Percentiles rank a stretch among this genome's conserved stretches.
Evolutionary conservation across 2,888 invertebrate species (phyloP).

Genomic region (Rotaria magnacalcarata): DNA sequence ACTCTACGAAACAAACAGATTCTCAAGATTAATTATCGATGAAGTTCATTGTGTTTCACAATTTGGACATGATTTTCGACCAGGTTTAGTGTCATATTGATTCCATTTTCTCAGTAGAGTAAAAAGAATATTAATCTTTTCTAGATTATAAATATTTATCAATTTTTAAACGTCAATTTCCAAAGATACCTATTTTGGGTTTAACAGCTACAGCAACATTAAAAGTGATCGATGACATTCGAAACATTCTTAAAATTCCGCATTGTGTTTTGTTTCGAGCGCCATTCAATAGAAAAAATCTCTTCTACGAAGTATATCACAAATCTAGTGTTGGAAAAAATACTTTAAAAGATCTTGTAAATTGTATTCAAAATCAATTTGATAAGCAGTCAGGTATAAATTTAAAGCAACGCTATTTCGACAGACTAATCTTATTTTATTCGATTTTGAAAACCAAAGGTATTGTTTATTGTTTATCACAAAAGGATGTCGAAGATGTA

Average conservation of each 20-base stretch:
- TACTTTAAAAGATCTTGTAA: slow-evolving; percentile 66
- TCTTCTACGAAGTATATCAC: slow-evolving; percentile 72
- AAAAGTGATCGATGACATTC: slow-evolving; percentile 76
- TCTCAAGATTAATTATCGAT: slow-evolving; percentile 81
- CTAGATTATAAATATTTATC: slow-evolving; percentile 75
- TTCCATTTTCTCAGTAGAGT: no score
- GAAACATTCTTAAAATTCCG: slow-evolving; percentile 76
- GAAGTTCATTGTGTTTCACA: slow-evolving; percentile 88
- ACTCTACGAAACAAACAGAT: slow-evolving; percentile 68
- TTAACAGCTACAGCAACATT: slow-evolving; percentile 84
- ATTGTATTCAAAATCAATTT: slow-evolving; percentile 69
- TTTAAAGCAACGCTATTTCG: no score
- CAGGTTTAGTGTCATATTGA: background rate
- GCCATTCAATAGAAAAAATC: slow-evolving; percentile 80
- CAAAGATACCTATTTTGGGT: slow-evolving; percentile 75
- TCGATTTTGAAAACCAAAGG: slow-evolving; percentile 61
- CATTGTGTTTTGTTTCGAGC: slow-evolving; percentile 75
- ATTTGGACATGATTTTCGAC: slow-evolving; percentile 88
- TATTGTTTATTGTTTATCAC: slow-evolving; percentile 83
- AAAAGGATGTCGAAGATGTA: slow-evolving; percentile 76
- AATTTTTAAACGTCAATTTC: slow-evolving; percentile 71
- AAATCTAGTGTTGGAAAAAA: slow-evolving; percentile 70
- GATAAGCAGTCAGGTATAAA: slow-evolving; percentile 64
- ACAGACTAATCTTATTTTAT: no score
- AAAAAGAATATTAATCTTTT: slow-evolving; percentile 38